Conservation (phyloP, 1,140 invertebrate genomes). For the Helicoverpa zea region DNA sequence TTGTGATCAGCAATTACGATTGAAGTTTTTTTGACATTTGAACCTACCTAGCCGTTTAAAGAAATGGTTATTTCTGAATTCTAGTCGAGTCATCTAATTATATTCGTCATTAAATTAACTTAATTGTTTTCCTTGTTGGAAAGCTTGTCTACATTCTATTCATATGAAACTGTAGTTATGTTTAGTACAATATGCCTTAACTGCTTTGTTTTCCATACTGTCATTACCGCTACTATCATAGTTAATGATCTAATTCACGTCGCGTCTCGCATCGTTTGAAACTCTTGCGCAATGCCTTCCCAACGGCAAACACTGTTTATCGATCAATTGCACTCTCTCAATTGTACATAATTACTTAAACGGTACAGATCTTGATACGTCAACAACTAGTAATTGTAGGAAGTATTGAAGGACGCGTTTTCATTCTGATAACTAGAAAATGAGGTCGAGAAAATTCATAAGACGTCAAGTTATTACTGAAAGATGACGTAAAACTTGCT, state of each 20-base stretch:
- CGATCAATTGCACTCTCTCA: conserved; percentile 32
- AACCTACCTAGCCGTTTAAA: background rate
- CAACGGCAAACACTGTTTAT: background rate
- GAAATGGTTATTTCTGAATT: background rate
- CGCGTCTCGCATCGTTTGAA: background rate
- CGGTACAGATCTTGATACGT: conserved; percentile 6
- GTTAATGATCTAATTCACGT: background rate
- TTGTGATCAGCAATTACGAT: background rate
- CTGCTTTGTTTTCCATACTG: too few relatives aligned
- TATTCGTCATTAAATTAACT: background rate
- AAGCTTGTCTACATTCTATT: too few relatives aligned
- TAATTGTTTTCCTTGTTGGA: too few relatives aligned
- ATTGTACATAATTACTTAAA: conserved; percentile 18
- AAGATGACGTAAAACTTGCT: background rate
- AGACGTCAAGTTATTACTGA: background rate
- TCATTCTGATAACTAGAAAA: conserved; percentile 11
- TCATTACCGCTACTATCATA: background rate
- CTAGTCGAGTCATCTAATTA: conserved; percentile 13
- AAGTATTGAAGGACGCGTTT: conserved; percentile 23
- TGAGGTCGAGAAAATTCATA: conserved; percentile 1
- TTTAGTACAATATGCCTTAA: too few relatives aligned
- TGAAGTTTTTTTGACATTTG: conserved; percentile 11
- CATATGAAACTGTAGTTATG: too few relatives aligned
- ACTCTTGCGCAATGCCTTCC: conserved; percentile 9
- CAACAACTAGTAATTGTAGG: conserved; percentile 33